Evolutionary conservation across 53 echinoderm and acorn worm species (phyloP).

Genomic region (Hippasteria phrygiana): DNA sequence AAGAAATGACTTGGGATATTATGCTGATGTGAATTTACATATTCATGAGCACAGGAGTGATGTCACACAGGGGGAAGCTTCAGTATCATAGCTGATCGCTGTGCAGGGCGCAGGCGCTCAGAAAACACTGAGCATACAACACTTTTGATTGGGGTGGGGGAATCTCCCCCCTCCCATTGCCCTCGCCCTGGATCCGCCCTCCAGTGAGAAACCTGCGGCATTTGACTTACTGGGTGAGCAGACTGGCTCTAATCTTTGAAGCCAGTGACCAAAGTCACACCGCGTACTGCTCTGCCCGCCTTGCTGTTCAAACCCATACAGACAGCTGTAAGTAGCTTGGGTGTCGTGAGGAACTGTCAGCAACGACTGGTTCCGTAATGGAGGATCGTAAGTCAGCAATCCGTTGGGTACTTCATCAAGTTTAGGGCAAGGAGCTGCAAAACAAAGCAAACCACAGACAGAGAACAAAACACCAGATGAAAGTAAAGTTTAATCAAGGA

Average conservation of each 20-base stretch:
- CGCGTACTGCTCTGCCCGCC: neutral
- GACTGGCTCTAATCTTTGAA: neutral
- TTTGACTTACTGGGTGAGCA: conserved; percentile 1
- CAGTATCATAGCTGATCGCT: too few species aligned
- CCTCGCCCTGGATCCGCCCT: too few species aligned
- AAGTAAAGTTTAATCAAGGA: too few species aligned
- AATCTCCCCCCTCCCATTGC: too few species aligned
- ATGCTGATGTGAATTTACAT: too few species aligned
- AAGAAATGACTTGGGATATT: too few species aligned
- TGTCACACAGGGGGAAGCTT: too few species aligned
- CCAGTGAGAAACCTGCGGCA: too few species aligned
- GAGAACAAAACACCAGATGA: neutral
- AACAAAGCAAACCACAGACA: neutral
- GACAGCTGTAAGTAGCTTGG: neutral
- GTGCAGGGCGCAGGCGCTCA: too few species aligned
- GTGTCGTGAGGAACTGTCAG: neutral
- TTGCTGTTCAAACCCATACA: conserved; percentile 8
- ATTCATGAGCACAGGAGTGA: too few species aligned
- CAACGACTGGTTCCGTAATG: neutral
- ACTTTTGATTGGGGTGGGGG: too few species aligned
- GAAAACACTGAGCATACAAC: too few species aligned
- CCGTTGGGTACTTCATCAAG: neutral
- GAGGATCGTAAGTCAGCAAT: neutral
- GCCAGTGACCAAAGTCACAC: conserved; percentile 6
- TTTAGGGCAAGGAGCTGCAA: conserved; percentile 21